Evolutionary conservation across 1,140 invertebrate genomes (phyloP).

Genomic region (Drosophila saltans): DNA sequence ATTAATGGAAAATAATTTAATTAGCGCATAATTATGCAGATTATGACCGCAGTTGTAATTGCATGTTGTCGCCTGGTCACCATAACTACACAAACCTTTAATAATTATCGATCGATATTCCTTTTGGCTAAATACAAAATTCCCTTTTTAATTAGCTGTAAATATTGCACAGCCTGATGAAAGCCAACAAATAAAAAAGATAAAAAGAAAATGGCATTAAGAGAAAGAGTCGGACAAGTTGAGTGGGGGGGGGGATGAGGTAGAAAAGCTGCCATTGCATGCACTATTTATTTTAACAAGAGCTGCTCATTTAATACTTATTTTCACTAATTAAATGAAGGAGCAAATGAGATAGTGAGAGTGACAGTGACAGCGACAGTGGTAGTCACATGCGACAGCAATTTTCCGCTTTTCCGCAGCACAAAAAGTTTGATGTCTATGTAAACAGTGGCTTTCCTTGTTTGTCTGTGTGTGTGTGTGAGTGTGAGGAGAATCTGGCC

Average conservation of each 20-base stretch:
- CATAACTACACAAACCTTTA: slow-evolving; percentile 40
- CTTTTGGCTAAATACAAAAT: slow-evolving; percentile 23
- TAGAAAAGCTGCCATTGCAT: slow-evolving; percentile 61
- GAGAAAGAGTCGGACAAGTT: neutral
- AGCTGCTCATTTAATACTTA: slow-evolving; percentile 80
- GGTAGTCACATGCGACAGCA: slow-evolving; percentile 37
- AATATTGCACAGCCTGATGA: slow-evolving; percentile 61
- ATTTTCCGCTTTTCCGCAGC: slow-evolving; percentile 73
- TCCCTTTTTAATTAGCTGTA: slow-evolving; percentile 74
- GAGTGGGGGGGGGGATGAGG: neutral
- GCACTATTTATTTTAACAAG: slow-evolving; percentile 82
- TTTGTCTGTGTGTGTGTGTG: slow-evolving; percentile 36
- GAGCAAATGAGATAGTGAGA: slow-evolving; percentile 32
- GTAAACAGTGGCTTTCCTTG: slow-evolving; percentile 73
- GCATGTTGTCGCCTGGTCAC: slow-evolving; percentile 67
- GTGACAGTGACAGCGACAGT: slow-evolving; percentile 7
- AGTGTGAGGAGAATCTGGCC: slow-evolving; percentile 58
- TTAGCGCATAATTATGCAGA: slow-evolving; percentile 79
- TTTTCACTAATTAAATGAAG: slow-evolving; percentile 79
- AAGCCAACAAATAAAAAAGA: slow-evolving; percentile 30
- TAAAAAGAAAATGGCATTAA: neutral
- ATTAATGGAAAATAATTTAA: slow-evolving; percentile 80
- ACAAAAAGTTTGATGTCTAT: slow-evolving; percentile 77
- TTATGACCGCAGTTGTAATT: slow-evolving; percentile 74
- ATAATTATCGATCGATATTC: slow-evolving; percentile 55